Conservation (phyloP, 2,888 invertebrate species). For the Malthinus flaveolus region DNA sequence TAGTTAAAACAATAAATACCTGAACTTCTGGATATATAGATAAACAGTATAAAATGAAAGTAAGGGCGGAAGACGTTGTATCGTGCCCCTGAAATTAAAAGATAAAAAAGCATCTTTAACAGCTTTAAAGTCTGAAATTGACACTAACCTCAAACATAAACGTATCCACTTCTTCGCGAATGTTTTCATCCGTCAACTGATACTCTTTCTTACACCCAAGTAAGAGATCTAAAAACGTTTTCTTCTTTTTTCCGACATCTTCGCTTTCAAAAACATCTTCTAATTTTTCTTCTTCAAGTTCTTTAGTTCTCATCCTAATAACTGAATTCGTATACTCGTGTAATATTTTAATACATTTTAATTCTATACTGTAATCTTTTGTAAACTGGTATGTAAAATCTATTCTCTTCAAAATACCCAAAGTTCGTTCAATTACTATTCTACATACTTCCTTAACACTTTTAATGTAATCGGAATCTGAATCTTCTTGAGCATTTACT, state of each 20-base stretch:
- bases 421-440: conserved; percentile 36
- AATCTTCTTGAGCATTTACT: conserved; percentile 69
- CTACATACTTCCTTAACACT: conserved; percentile 61
- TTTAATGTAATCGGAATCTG: conserved; percentile 70
- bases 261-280: neutral
- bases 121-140: no score
- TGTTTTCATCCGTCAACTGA: conserved; percentile 61
- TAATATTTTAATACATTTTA: neutral
- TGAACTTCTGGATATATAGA: neutral
- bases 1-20: conserved; percentile 2
- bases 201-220: conserved; percentile 62
- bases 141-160: conserved; percentile 73
- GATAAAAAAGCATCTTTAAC: no score
- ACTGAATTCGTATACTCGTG: neutral
- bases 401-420: conserved; percentile 54
- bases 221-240: conserved; percentile 69
- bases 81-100: conserved; percentile 9
- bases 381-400: neutral
- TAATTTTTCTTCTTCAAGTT: neutral
- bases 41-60: neutral
- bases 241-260: conserved; percentile 55
- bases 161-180: conserved; percentile 73
- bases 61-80: neutral
- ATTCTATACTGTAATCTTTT: neutral
- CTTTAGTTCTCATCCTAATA: conserved; percentile 39